Base-by-base conservation (phyloP, 2,113 vertebrate genomes). In the Oxyura jamaicensis region DNA sequence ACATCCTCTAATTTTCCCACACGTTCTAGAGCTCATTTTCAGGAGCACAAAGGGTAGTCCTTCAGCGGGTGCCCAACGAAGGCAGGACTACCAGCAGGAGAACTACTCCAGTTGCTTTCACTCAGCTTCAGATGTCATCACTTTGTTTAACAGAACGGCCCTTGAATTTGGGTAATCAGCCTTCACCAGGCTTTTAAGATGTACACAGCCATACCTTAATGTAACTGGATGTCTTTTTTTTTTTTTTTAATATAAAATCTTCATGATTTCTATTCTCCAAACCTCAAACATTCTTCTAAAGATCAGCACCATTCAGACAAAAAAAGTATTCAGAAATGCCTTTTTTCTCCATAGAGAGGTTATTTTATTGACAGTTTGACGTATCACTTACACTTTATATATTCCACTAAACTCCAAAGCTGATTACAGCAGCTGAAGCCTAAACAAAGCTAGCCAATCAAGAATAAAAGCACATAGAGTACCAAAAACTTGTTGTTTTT, bases 41-140 rank as follows among this genome's bases (percentile, higher is more conserved):
- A 86, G 95, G 31, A 82, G 29, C 25, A 74, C 23, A 86, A 6
- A 73, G 39, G 60, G 23, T 35, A 68, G 65, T 58, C 55, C 84
- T 97, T 97, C 83, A 91, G 33, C 22, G 36, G 85, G 39, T 60
- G 53, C 71, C 90, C 48, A 77, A 46, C 33, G 31, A 97, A 93
- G 65, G 77, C 81, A 78, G 3, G 23, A 69, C 76, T 84, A 91
- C 91, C 75, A 95, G 80, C 60, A 97, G 93, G 71, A 95, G 95
- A 97, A 96, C 83, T 86, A 78, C 93, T 94, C 74, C 85, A 92
- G 62, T 53, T 94, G 89, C 91, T 80, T 96, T 97, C 91, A 95
- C 74, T 93, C 73, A 79, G 67, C 81, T 91, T 93, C 93, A 96
- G 96, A 76, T 69, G 91, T 90, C 95, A 96, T 69, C 80, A 85